These are phyloP conservation scores for Planiliza haematocheilus DNA, from an alignment of 2,113 vertebrate species.

Conservation along the genomic window DNA sequence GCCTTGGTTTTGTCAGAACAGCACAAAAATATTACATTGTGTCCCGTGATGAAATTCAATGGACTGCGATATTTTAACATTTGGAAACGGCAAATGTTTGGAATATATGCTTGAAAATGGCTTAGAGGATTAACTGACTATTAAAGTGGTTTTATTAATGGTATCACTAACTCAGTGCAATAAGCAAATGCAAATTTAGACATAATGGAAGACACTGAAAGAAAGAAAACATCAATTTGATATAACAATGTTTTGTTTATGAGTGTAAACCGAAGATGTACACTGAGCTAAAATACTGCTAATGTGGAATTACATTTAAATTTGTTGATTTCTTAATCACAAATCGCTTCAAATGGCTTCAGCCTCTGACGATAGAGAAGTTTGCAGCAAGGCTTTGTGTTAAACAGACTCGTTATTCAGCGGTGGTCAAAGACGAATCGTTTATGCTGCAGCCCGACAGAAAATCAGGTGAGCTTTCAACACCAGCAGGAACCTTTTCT, in stretches of 20 bases:
- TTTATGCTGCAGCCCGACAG: conserved; percentile 40
- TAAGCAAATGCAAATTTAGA: too few species aligned
- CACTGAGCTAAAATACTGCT: too few species aligned
- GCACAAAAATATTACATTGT: background rate
- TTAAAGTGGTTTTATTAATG: too few species aligned
- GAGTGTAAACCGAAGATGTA: too few species aligned
- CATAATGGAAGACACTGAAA: too few species aligned
- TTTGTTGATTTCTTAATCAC: conserved; percentile 7
- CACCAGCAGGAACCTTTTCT: conserved; percentile 30
- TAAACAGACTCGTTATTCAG: conserved; percentile 43
- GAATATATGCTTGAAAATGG: too few species aligned
- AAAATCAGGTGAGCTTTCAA: conserved; percentile 35
- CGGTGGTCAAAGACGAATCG: conserved; percentile 26
- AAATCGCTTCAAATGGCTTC: background rate
- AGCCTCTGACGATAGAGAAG: conserved; percentile 18
- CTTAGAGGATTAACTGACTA: too few species aligned
- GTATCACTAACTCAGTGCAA: too few species aligned
- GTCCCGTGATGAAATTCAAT: too few species aligned
- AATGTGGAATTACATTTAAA: background rate
- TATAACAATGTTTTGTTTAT: too few species aligned
- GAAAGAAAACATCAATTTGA: too few species aligned
- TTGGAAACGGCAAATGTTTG: background rate
- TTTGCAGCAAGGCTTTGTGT: conserved; percentile 16
- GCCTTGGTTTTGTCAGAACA: background rate
- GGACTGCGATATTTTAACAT: background rate